phyloP scores from a whole-genome alignment of 1,140 invertebrate genomes.

The Frieseomelitta varia region DNA sequence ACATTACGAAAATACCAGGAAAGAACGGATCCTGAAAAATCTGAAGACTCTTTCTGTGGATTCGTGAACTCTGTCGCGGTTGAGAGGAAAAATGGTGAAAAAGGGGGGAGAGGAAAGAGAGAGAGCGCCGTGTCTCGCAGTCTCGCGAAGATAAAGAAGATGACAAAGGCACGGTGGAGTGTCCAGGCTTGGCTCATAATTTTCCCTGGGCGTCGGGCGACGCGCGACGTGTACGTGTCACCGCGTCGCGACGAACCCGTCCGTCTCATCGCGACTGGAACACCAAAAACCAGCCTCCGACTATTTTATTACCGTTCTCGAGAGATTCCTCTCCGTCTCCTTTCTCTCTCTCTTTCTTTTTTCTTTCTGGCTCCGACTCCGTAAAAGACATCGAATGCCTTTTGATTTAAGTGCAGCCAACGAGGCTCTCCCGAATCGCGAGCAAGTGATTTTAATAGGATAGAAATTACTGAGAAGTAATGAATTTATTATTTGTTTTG shows the following conservation, averaged over 20 bases:
- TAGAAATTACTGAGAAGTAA: no score
- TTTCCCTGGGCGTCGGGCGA: conserved; percentile 66
- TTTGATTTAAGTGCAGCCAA: neutral
- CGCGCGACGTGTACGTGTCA: conserved; percentile 78
- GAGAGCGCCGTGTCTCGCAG: conserved; percentile 1
- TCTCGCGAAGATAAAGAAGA: conserved; percentile 28
- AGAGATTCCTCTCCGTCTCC: neutral
- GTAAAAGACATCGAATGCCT: neutral
- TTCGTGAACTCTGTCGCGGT: neutral
- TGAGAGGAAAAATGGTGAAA: neutral
- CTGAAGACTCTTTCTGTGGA: neutral
- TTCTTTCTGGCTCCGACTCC: no score
- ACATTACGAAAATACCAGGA: neutral
- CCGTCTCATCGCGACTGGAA: conserved; percentile 67
- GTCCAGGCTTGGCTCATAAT: conserved; percentile 77
- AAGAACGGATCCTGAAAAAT: neutral
- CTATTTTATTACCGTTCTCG: conserved; percentile 30
- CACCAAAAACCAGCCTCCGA: conserved; percentile 26
- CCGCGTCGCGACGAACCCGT: conserved; percentile 75
- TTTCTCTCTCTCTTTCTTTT: neutral
- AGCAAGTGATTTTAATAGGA: neutral
- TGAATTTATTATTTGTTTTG: no score
- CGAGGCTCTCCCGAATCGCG: neutral
- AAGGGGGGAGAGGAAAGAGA: no score
- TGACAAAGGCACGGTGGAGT: conserved; percentile 36